Percentiles rank a stretch among this genome's conserved stretches.
These are phyloP conservation scores for Melanogrammus aeglefinus DNA, from an alignment of 2,797 vertebrate species.

Conservation along the genomic window DNA sequence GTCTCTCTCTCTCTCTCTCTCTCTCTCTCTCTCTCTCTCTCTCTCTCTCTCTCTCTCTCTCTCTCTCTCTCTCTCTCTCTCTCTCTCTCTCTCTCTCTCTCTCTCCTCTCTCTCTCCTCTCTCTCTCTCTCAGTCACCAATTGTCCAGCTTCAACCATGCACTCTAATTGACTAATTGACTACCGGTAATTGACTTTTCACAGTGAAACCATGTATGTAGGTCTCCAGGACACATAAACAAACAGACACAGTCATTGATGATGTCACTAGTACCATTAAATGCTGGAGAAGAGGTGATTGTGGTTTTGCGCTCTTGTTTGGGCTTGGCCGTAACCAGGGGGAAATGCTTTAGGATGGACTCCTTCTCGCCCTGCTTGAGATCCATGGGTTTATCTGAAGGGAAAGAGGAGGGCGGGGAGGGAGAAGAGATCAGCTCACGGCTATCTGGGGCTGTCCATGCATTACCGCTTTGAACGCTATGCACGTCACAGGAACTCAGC, in stretches of 20 bases:
- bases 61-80: too few species aligned
- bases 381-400: slow-evolving; percentile 71
- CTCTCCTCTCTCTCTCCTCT: background rate
- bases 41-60: background rate
- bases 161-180: background rate
- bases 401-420: slow-evolving; percentile 31
- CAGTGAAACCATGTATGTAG: background rate
- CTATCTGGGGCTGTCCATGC: slow-evolving; percentile 26
- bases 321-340: slow-evolving; percentile 66
- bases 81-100: background rate
- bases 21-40: background rate
- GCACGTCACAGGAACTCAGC: slow-evolving; percentile 46
- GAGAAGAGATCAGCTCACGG: slow-evolving; percentile 49
- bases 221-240: background rate
- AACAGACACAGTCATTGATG: background rate
- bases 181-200: background rate
- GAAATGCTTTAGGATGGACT: slow-evolving; percentile 66
- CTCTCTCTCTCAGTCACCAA: background rate
- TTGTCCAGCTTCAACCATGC: background rate
- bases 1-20: too few species aligned
- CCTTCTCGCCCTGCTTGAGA: slow-evolving; percentile 64
- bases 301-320: slow-evolving; percentile 61
- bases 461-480: slow-evolving; percentile 61
- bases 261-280: slow-evolving; percentile 57
- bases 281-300: slow-evolving; percentile 53